Evolutionary conservation across 1,140 invertebrate genomes (phyloP), one percentile per base, ranked within the genome.

Genomic region (Catajapyx aquilonaris): DNA sequence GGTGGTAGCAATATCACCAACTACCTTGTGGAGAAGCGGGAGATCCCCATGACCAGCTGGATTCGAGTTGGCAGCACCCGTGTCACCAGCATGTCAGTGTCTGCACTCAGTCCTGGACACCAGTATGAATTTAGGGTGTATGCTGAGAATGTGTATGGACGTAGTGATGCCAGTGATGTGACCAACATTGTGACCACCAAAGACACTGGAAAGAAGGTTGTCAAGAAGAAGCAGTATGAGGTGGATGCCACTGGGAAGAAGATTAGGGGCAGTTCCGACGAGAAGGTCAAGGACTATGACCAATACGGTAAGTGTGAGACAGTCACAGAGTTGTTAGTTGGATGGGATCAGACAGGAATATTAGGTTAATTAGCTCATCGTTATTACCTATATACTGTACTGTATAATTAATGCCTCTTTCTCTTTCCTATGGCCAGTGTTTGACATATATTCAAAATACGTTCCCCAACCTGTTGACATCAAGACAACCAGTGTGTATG

Each of bases 61-160:
- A 85, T 93, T 41, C 68, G 87, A 39, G 86, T 88, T 44, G 88
- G 86, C 30, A 88, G 83, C 47, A 96, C 91, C 5, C 50, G 84
- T 42, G 83, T 93, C 52, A 87, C 77, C n/a, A 77, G 81, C 23
- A 84, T 91, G 59, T 86, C 85, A 7, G 72, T 94, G 1, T 79
- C 73, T 35, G 77, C 77, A 16, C 56, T 95, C 2, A 76, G 76
- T 37, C 72, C 87, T 1, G 85, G 87, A 43, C 85, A 93, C 47
- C 76, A 88, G 50, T 99, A 98, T 57, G 84, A 94, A 54, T 98
- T 98, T 72, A 62, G 95, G 38, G 76, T 98, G 0, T 90, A 81
- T 50, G 91, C 94, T 53, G 70, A 98, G 55, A 98, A 98, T 55
- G 81, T 96, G 11, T 90, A 95, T 52, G 95, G 95, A 11, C 65